Percentiles rank a stretch among this genome's conserved stretches.
Conservation (phyloP, 2,888 invertebrate species). For the Scaptodrosophila latifasciaeformis region DNA sequence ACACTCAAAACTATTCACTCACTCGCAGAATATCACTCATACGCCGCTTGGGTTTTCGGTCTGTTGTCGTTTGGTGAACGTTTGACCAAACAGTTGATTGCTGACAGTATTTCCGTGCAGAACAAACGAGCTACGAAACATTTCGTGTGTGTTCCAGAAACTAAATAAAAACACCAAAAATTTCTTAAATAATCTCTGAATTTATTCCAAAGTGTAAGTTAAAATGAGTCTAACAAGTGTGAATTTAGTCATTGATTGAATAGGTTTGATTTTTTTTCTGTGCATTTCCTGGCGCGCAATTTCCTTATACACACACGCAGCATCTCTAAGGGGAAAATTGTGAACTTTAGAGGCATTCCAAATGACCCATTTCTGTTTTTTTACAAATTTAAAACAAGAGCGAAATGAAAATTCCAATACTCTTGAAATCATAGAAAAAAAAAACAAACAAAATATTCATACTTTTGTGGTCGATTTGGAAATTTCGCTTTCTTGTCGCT, state of each 20-base stretch:
- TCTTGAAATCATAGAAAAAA: not conserved
- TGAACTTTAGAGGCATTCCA: too few species aligned
- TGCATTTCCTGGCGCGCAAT: not conserved
- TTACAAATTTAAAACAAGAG: too few species aligned
- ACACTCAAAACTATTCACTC: too few species aligned
- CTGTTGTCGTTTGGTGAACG: constrained; percentile 43
- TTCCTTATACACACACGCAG: not conserved
- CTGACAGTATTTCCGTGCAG: constrained; percentile 57
- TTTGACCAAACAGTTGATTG: constrained; percentile 62
- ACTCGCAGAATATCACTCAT: constrained; percentile 62
- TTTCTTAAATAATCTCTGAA: constrained; percentile 8
- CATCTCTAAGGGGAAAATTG: too few species aligned
- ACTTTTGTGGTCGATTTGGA: not conserved
- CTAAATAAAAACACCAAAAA: constrained; percentile 6
- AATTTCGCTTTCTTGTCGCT: not conserved
- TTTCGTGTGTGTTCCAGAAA: constrained; percentile 6
- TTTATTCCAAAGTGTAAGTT: not conserved
- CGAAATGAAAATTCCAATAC: not conserved
- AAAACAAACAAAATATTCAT: constrained; percentile 22
- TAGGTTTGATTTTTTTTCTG: too few species aligned
- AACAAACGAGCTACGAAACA: constrained; percentile 22
- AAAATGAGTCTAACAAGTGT: not conserved
- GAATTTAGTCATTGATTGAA: not conserved
- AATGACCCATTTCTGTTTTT: too few species aligned
- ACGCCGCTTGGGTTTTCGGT: constrained; percentile 54